phyloP scores from a whole-genome alignment of 2,113 vertebrate genomes.

The Brachypodius melanocephalos region DNA sequence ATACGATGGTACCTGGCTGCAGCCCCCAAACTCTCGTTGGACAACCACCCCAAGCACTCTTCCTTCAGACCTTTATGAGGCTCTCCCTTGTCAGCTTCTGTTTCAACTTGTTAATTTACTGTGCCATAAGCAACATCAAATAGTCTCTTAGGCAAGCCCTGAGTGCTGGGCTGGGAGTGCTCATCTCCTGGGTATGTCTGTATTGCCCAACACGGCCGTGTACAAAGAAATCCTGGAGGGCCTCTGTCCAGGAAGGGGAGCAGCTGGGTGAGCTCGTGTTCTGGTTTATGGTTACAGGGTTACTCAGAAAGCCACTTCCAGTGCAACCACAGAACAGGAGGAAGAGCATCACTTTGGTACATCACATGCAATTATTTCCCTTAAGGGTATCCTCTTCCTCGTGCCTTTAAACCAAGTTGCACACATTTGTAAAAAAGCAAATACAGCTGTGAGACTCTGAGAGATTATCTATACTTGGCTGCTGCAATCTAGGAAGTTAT shows the following conservation, averaged over 20 bases:
- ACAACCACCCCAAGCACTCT: neutral
- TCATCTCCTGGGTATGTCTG: neutral
- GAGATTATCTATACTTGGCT: neutral
- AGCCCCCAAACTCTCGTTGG: neutral
- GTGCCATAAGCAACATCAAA: slow-evolving; percentile 11
- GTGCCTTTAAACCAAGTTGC: neutral
- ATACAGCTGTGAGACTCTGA: neutral
- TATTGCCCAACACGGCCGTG: neutral
- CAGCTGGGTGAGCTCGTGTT: neutral
- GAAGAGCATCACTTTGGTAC: neutral
- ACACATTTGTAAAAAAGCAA: neutral
- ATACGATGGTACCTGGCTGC: neutral
- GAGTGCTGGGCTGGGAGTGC: neutral
- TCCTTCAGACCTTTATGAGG: neutral
- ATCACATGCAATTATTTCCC: neutral
- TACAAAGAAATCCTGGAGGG: neutral
- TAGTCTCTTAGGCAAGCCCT: slow-evolving; percentile 1
- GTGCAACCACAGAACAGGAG: neutral
- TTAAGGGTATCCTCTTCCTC: neutral
- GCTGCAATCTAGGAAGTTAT: slow-evolving; percentile 4
- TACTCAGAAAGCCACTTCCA: neutral
- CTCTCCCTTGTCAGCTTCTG: slow-evolving; percentile 9
- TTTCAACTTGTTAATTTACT: slow-evolving; percentile 16
- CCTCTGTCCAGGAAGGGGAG: neutral
- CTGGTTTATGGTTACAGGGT: neutral